Evolutionary conservation across 2,888 invertebrate species (phyloP), one percentile per base, ranked within the genome.

Genomic region (Ectobius pallidus): DNA sequence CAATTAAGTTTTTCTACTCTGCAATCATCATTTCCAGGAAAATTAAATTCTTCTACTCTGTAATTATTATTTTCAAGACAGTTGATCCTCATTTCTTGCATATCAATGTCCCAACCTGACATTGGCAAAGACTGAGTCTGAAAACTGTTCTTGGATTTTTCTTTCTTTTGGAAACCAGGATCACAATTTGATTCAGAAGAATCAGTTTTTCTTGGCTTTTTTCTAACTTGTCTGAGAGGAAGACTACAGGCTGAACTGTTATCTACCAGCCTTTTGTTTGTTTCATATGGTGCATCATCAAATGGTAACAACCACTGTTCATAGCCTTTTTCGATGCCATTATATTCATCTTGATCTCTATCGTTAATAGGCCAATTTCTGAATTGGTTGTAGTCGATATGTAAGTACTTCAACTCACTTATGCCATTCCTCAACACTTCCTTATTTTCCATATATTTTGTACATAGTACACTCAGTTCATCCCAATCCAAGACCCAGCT

Each of bases 361-460:
- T 86, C 85, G 22, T 87, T 87, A 42, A 86, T 86, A 0, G 90
- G 90, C 81, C 90, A 85, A 63, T 90, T 88, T 77, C 88, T 87
- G 79, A 89, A 91, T 76, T 88, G 86, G 20, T 87, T 86, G 70
- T 90, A 92, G 81, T 92, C 92, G 42, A 92, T 87, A 78, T 92
- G 90, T 1, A 92, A 84, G 80, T 89, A 92, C 79, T 91, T 91
- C n/a, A 92, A 84, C 80, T 92, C 92, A 0, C 90, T 91, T 49
- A 89, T 89, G 20, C 89, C 84, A 55, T 89, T 89, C 52, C 89
- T 75, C 62, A 78, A 77, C 20, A 77, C 76, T 73, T 87, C 84
- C 9, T 74, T 70, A 72, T 78, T 77, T 14, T 75, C 68, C 42
- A 88, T 79, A 78, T 88, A 88, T 77, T 85, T 83, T 73, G 86